Evolutionary conservation across 2,113 vertebrate species (phyloP), one percentile per base, ranked within the genome.

Genomic region (Pan paniscus): DNA sequence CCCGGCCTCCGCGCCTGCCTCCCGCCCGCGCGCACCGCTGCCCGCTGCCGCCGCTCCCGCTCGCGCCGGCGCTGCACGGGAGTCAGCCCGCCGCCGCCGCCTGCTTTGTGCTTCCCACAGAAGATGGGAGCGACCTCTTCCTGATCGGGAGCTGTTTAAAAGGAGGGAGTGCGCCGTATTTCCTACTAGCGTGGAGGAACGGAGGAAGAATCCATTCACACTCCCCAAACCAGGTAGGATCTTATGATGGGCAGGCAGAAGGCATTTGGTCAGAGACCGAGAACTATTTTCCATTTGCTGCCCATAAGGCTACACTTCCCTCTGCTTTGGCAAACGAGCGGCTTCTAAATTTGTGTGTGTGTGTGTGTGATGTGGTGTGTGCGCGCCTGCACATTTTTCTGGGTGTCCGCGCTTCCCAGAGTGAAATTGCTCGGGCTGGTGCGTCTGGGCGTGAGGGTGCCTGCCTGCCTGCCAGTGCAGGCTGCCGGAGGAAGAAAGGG

Each of bases 101-200:
- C 93, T 16, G 98, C 97, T 97, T 89, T 94, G 97, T 97, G 97
- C 95, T 96, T 93, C 50, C 73, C 94, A 40, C 40, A 14, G 93
- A 95, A 94, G 96, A 97, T 98, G 98, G 97, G 96, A 97, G 96
- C 98, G 59, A 96, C 95, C 98, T 97, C 95, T 93, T 95, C 97
- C 94, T 91, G 93, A 93, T 75, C 92, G 7, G 22, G 88, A 95
- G 97, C 97, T 89, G n/a, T 96, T 84, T 97, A 78, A 97, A 87
- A 86, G 95, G 91, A 97, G 94, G 55, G 89, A 96, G 97, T 35
- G 89, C 75, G 84, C 88, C 50, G 35, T 22, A 2, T 59, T 57
- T 38, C 93, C 81, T 25, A 8, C 75, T 9, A 35, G 90, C 68
- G 67, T 32, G 94, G 48, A 94, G 92, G 92, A 76, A 38, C 76